Evolutionary conservation across 2,888 invertebrate species (phyloP).

Genomic region (Anaspis maculata): DNA sequence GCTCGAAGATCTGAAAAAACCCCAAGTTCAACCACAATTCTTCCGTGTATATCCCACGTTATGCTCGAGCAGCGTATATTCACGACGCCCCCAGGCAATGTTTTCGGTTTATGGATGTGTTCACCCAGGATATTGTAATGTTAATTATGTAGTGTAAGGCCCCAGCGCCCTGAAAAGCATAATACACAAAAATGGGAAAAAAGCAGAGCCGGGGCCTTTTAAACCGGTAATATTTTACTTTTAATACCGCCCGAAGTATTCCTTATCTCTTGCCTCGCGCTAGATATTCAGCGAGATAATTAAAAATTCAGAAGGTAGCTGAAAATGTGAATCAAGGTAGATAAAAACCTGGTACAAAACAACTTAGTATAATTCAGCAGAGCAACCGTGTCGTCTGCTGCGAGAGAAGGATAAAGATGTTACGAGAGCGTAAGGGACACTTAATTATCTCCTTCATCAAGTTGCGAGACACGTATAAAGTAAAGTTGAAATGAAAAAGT

Average conservation of each 20-base stretch:
- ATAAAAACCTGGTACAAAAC: conserved; percentile 8
- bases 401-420: conserved; percentile 18
- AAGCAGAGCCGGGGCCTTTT: too few relatives aligned
- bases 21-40: too few relatives aligned
- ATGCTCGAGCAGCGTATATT: too few relatives aligned
- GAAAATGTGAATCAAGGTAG: conserved; percentile 11
- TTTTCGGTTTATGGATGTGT: too few relatives aligned
- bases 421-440: conserved; percentile 14
- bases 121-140: too few relatives aligned
- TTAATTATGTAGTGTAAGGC: too few relatives aligned
- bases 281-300: conserved; percentile 10
- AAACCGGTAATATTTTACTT: conserved; percentile 11
- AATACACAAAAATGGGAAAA: too few relatives aligned
- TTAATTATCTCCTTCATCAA: conserved; percentile 27
- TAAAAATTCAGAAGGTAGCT: conserved; percentile 11
- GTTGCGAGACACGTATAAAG: conserved; percentile 26
- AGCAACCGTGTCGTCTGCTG: not conserved
- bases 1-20: too few relatives aligned
- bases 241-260: conserved; percentile 7
- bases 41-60: too few relatives aligned
- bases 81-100: too few relatives aligned
- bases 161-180: too few relatives aligned
- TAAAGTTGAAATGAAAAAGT: not conserved
- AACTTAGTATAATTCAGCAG: conserved; percentile 1
- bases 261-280: conserved; percentile 8